Evolutionary conservation across 2,113 vertebrate species (phyloP).

Genomic region (Stegostoma tigrinum): DNA sequence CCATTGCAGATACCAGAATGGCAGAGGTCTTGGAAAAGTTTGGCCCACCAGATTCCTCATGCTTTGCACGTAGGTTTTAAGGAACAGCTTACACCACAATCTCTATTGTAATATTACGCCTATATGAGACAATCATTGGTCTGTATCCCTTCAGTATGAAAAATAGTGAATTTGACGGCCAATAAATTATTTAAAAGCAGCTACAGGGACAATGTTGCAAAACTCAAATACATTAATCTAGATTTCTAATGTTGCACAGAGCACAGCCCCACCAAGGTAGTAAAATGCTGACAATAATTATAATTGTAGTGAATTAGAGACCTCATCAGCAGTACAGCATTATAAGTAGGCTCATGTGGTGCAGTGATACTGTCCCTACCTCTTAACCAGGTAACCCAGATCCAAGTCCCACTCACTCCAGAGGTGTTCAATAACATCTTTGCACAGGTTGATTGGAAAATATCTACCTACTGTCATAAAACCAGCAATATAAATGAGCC

Average conservation of each 20-base stretch:
- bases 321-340: not conserved
- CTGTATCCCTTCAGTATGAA: not conserved
- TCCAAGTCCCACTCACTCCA: no score
- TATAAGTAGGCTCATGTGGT: no score
- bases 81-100: not conserved
- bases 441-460: no score
- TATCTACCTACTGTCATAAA: no score
- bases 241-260: not conserved
- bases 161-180: not conserved
- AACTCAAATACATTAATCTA: not conserved
- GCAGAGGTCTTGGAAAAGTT: not conserved
- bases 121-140: not conserved
- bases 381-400: no score
- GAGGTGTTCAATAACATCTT: no score
- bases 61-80: not conserved
- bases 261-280: not conserved
- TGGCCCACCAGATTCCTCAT: not conserved
- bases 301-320: not conserved
- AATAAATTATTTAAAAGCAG: not conserved
- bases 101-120: not conserved
- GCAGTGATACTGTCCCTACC: no score
- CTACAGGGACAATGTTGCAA: not conserved
- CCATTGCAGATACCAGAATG: not conserved
- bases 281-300: not conserved
- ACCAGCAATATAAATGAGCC: not conserved